Evolutionary conservation across 1,140 invertebrate species (phyloP).

Genomic region (Sinella curviseta): DNA sequence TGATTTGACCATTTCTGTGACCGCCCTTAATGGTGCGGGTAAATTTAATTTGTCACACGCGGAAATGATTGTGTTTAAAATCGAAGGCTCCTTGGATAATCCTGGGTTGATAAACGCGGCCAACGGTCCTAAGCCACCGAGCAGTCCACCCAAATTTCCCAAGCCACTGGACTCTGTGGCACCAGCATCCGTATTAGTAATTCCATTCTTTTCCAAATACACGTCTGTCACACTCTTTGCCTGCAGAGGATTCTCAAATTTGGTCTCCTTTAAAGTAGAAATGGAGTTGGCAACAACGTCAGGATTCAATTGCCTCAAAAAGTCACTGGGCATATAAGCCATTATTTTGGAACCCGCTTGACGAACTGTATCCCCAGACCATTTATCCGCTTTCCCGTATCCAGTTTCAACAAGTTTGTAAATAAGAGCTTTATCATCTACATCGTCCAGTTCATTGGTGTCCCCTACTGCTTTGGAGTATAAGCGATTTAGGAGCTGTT

Average conservation of each 20-base stretch:
- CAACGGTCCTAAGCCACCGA: constrained; percentile 30
- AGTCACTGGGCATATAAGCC: constrained; percentile 25
- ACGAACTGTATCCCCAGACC: constrained; percentile 22
- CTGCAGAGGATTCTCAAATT: constrained; percentile 42
- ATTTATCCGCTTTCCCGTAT: constrained; percentile 31
- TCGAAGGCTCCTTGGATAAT: not conserved
- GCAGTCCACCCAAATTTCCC: constrained; percentile 21
- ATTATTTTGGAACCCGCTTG: constrained; percentile 5
- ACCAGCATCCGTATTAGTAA: constrained; percentile 10
- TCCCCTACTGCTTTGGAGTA: not conserved
- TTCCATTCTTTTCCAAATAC: constrained; percentile 29
- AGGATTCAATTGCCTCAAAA: constrained; percentile 31
- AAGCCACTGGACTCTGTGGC: not conserved
- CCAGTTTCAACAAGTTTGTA: constrained; percentile 35
- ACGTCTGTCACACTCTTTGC: constrained; percentile 35
- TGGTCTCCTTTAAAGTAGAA: constrained; percentile 13
- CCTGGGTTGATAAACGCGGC: constrained; percentile 41
- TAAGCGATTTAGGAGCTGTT: constrained; percentile 24
- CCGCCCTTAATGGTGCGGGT: constrained; percentile 42
- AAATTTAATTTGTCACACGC: constrained; percentile 43
- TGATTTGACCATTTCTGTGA: constrained; percentile 27
- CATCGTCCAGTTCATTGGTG: constrained; percentile 23
- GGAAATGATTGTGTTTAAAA: constrained; percentile 31
- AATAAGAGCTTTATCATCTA: constrained; percentile 46
- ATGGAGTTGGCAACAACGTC: constrained; percentile 8